These are phyloP conservation scores for Pungitius pungitius DNA, from an alignment of 2,113 vertebrate genomes.

Conservation along the genomic window DNA sequence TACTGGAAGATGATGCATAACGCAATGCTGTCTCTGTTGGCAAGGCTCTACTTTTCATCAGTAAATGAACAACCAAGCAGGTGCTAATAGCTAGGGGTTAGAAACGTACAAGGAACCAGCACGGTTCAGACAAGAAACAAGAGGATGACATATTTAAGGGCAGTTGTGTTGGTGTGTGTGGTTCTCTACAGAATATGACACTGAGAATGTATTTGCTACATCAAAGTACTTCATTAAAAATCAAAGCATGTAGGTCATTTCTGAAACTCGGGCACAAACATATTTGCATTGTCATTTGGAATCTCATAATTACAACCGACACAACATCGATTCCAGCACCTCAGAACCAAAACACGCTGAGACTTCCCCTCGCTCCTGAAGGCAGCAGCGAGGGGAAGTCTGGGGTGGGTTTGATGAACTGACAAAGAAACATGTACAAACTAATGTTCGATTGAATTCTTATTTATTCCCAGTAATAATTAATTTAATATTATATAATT, in stretches of 20 bases:
- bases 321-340: conserved; percentile 19
- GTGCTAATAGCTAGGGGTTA: conserved; percentile 48
- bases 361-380: not conserved
- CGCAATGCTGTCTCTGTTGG: conserved; percentile 49
- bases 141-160: not conserved
- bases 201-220: not conserved
- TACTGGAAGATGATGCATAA: conserved; percentile 57
- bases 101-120: conserved; percentile 41
- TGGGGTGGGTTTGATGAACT: not conserved
- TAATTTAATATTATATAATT: too few species aligned
- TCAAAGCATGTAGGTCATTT: conserved; percentile 62
- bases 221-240: conserved; percentile 45
- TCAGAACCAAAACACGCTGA: conserved; percentile 16
- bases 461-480: not conserved
- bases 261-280: conserved; percentile 16
- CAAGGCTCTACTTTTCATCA: conserved; percentile 46
- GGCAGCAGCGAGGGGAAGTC: not conserved
- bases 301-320: conserved; percentile 32
- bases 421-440: not conserved
- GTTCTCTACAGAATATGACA: not conserved
- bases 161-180: not conserved
- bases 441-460: not conserved
- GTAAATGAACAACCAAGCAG: conserved; percentile 50
- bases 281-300: conserved; percentile 46
- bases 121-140: not conserved